Conservation (phyloP, 1,140 invertebrate species). For the Daktulosphaira vitifoliae region DNA sequence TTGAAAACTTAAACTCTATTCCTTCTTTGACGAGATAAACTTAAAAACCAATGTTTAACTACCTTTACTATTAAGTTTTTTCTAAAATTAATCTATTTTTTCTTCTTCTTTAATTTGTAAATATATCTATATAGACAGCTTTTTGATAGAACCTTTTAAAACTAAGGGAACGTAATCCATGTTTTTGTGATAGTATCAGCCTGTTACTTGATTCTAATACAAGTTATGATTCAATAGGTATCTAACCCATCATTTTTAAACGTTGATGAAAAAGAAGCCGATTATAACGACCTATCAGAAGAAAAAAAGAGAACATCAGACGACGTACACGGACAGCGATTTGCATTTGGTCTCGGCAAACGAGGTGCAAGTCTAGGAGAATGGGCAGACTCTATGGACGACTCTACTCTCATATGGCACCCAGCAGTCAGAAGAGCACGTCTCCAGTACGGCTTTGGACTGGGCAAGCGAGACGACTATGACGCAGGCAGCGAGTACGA, state of each 20-base stretch:
- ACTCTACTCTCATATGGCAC: slow-evolving; percentile 37
- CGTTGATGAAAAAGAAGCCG: slow-evolving; percentile 15
- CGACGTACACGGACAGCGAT: slow-evolving; percentile 22
- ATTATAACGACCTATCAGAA: slow-evolving; percentile 25
- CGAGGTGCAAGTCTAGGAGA: slow-evolving; percentile 38
- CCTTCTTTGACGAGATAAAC: too few species aligned
- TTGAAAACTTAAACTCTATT: too few species aligned
- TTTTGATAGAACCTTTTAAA: too few species aligned
- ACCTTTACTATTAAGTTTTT: too few species aligned
- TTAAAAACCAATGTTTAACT: too few species aligned
- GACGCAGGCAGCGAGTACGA: slow-evolving; percentile 39
- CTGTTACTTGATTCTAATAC: too few species aligned
- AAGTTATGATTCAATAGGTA: slow-evolving; percentile 5
- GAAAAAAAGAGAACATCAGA: slow-evolving; percentile 16
- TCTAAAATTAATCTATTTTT: too few species aligned
- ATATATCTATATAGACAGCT: too few species aligned
- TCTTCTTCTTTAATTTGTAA: too few species aligned
- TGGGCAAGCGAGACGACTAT: slow-evolving; percentile 43
- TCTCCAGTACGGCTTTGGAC: slow-evolving; percentile 43
- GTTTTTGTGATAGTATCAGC: too few species aligned
- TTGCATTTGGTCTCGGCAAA: slow-evolving; percentile 38
- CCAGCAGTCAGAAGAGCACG: slow-evolving; percentile 36
- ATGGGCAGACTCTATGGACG: slow-evolving; percentile 37
- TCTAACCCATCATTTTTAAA: slow-evolving; percentile 4
- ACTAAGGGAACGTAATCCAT: too few species aligned